phyloP scores from a whole-genome alignment of 2,113 vertebrate genomes.

The Eptesicus fuscus region DNA sequence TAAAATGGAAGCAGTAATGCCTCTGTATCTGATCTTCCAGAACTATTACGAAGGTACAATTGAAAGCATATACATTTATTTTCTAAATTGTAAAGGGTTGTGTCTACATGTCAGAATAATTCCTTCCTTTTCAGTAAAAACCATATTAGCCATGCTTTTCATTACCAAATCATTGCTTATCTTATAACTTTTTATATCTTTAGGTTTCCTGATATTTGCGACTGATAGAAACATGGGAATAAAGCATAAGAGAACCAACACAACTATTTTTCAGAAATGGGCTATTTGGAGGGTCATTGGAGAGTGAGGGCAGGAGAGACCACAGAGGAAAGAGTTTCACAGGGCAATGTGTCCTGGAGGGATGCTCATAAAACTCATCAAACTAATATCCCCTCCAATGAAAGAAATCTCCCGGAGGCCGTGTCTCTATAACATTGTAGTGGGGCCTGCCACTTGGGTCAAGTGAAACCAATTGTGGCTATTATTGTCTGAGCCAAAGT shows the following conservation, averaged over 20 bases:
- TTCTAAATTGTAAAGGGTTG: background rate
- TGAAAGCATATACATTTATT: background rate
- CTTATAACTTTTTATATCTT: background rate
- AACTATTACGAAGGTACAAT: background rate
- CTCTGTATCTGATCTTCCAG: background rate
- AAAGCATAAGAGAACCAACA: background rate
- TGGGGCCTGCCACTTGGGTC: background rate
- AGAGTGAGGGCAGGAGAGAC: background rate
- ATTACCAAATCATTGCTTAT: background rate
- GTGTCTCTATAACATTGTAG: background rate
- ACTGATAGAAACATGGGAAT: background rate
- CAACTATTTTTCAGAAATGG: background rate
- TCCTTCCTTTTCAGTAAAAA: slow-evolving; percentile 1
- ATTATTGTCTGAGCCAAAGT: background rate
- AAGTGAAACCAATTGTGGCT: background rate
- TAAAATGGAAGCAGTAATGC: background rate
- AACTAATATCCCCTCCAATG: background rate
- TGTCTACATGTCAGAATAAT: background rate
- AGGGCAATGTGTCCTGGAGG: background rate
- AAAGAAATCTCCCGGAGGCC: background rate
- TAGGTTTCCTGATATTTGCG: background rate
- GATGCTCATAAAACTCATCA: background rate
- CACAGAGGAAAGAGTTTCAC: background rate
- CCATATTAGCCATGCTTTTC: background rate
- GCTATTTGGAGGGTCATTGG: background rate